These are phyloP conservation scores for Triplophysa dalaica DNA, from an alignment of 2,113 vertebrate species.

Conservation along the genomic window DNA sequence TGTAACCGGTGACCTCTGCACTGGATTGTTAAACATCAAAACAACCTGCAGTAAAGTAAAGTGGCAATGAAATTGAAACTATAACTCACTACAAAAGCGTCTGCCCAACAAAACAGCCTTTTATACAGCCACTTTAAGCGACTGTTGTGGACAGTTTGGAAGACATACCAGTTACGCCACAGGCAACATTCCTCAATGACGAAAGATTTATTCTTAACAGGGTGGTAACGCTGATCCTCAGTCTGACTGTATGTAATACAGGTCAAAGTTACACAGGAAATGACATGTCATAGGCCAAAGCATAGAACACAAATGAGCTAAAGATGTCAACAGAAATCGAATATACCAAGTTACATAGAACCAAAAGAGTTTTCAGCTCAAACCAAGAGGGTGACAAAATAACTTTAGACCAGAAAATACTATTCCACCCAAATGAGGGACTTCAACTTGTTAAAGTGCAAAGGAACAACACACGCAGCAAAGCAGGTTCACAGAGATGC, in stretches of 20 bases:
- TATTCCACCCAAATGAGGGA: too few species aligned
- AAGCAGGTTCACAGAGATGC: too few species aligned
- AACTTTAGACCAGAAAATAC: too few species aligned
- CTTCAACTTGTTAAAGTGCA: too few species aligned
- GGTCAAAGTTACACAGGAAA: constrained; percentile 37
- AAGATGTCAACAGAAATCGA: too few species aligned
- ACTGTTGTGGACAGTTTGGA: constrained; percentile 53
- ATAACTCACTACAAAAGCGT: background rate
- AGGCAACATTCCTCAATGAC: constrained; percentile 53
- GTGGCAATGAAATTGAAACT: background rate
- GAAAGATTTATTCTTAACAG: constrained; percentile 53
- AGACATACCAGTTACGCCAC: constrained; percentile 49
- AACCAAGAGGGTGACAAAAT: too few species aligned
- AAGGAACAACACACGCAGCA: too few species aligned
- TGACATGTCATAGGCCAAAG: background rate
- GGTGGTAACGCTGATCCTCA: constrained; percentile 51
- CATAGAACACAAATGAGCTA: too few species aligned
- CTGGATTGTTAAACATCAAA: constrained; percentile 4
- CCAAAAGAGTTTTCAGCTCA: too few species aligned
- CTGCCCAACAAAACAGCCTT: background rate
- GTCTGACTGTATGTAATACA: constrained; percentile 31
- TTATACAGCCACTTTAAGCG: constrained; percentile 36
- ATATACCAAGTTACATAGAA: too few species aligned
- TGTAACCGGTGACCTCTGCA: background rate
- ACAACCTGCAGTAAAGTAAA: constrained; percentile 2